Evolutionary conservation across 2,888 invertebrate genomes (phyloP).

Genomic region (Bruchidius siliquastri): DNA sequence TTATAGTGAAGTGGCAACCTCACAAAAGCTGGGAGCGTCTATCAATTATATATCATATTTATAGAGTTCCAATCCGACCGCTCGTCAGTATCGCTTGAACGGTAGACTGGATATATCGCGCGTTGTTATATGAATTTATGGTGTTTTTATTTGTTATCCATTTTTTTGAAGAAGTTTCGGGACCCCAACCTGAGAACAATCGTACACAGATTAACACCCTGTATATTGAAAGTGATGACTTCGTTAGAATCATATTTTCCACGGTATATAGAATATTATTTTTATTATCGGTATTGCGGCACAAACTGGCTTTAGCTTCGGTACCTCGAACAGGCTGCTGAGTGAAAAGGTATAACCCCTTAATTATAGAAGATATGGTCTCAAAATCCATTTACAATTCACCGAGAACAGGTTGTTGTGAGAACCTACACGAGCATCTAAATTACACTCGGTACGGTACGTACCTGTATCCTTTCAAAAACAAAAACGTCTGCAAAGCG

Average conservation of each 20-base stretch:
- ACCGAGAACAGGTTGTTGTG: not conserved
- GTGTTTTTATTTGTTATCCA: no score
- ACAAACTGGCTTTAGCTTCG: not conserved
- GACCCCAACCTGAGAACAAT: no score
- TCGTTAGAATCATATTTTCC: not conserved
- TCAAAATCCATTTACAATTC: not conserved
- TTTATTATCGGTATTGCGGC: no score
- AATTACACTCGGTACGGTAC: not conserved
- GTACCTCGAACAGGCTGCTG: not conserved
- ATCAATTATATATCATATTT: no score
- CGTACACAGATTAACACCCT: no score
- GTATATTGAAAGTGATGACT: not conserved
- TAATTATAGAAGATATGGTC: not conserved
- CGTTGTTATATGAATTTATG: no score
- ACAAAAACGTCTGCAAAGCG: not conserved
- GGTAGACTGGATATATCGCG: no score
- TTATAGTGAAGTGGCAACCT: no score
- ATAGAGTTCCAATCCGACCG: no score
- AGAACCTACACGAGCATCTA: not conserved
- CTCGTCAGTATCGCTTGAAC: no score
- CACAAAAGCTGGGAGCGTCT: no score
- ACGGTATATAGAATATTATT: not conserved
- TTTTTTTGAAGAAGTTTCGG: no score
- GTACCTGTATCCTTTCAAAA: not conserved
- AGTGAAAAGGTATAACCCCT: not conserved